Base-by-base conservation (phyloP, 1,140 invertebrate genomes). In the Neodiprion pinetum region DNA sequence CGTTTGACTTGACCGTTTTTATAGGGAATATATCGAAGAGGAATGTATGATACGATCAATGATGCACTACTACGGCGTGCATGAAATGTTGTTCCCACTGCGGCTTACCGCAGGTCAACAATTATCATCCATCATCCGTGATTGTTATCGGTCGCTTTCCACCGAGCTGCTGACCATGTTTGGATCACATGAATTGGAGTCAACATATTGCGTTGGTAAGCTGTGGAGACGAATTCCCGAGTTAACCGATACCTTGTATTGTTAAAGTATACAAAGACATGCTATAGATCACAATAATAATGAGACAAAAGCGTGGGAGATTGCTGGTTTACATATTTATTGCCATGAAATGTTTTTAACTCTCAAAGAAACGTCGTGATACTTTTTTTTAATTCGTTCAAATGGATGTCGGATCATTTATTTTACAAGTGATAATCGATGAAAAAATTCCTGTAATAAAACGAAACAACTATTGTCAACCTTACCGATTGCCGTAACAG, bases 61-160 rank as follows among this genome's bases (percentile, higher is more conserved):
- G 1, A 75, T 78, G 47, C 75, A 81, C 74, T 86, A 85, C 73
- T 87, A 86, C 69, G 49, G 72, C 67, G 76, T 49, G 9, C 72
- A 85, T 17, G 81, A 85, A 72, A 77, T 87, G 71, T 71, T 85
- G 11, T 71, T 87, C 40, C 85, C 86, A 9, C 70, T 70, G n/a
- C 79, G 80, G 67, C 28, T 40, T 65, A 78, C 71, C 76, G 28
- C 78, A 21, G 81, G 78, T 5, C 76, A 81, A 11, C 67, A 50
- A 70, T 50, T 85, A 9, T 77, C 83, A 0, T 1, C 47, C 69
- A 76, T 49, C n/a, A 78, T 83, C 9, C 69, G 77, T 10, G 71
- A 81, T 70, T 87, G 85, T 74, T 86, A 86, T 72, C 71, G 81
- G 12, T 72, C 70, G 9, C 78, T 83, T 11, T 12, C 80, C 9